Conservation (phyloP, 2,113 vertebrate species). For the Xyliphius kryptos region DNA sequence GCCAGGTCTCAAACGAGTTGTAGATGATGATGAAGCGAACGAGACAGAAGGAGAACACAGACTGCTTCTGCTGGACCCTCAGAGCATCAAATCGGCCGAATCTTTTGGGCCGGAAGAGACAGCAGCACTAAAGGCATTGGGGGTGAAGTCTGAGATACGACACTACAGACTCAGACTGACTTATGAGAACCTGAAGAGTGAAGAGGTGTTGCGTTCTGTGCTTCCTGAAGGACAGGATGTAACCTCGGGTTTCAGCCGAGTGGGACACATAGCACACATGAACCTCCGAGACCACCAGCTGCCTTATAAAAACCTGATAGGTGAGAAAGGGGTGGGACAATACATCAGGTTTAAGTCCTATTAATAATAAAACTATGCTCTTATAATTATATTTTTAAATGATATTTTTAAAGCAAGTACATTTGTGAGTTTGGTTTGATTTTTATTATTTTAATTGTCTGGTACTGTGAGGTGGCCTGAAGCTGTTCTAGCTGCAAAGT, state of each 20-base stretch:
- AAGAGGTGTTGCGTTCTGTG: slow-evolving; percentile 87
- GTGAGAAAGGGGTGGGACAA: no score
- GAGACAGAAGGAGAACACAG: slow-evolving; percentile 41
- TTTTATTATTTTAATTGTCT: no score
- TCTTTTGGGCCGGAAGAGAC: slow-evolving; percentile 70
- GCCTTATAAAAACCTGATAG: slow-evolving; percentile 82
- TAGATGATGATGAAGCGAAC: slow-evolving; percentile 65
- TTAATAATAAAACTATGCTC: no score
- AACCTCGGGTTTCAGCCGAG: slow-evolving; percentile 83
- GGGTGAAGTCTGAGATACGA: slow-evolving; percentile 63
- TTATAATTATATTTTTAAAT: no score
- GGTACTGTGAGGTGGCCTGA: no score
- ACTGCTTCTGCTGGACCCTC: slow-evolving; percentile 80
- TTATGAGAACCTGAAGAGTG: slow-evolving; percentile 85
- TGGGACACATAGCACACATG: slow-evolving; percentile 92
- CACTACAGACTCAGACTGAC: slow-evolving; percentile 71
- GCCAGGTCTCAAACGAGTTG: slow-evolving; percentile 78
- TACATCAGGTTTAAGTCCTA: no score
- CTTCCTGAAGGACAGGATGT: slow-evolving; percentile 87
- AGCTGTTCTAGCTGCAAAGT: no score
- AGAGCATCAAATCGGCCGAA: slow-evolving; percentile 55
- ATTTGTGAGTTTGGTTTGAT: no score
- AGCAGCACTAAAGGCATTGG: slow-evolving; percentile 63
- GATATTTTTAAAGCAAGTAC: no score
- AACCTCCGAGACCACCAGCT: slow-evolving; percentile 94